phyloP scores from a whole-genome alignment of 2,113 vertebrate species.

The Lepus americanus region DNA sequence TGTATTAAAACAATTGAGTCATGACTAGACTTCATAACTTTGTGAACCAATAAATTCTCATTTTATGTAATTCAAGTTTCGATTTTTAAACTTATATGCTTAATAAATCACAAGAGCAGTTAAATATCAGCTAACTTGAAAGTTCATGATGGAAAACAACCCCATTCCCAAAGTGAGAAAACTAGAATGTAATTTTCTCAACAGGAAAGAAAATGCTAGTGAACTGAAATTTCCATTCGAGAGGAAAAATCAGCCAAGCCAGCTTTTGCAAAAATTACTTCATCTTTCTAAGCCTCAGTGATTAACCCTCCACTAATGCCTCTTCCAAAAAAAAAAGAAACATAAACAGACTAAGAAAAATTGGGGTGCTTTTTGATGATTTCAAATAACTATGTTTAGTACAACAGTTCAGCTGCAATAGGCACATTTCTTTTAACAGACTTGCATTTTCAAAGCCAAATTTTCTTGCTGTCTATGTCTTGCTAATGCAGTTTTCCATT shows the following conservation, averaged over 20 bases:
- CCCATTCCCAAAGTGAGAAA: not conserved
- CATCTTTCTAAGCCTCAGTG: not conserved
- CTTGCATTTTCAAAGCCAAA: slow-evolving; percentile 13
- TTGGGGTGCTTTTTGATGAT: not conserved
- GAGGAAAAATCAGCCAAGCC: slow-evolving; percentile 19
- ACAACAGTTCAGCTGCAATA: not conserved
- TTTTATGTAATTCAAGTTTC: not conserved
- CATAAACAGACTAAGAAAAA: slow-evolving; percentile 34
- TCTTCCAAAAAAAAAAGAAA: not conserved
- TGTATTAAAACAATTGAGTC: not conserved
- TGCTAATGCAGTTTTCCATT: slow-evolving; percentile 57
- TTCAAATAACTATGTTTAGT: slow-evolving; percentile 10
- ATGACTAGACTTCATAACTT: not conserved
- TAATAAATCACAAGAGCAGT: not conserved
- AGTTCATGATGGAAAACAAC: slow-evolving; percentile 9
- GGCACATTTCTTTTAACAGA: slow-evolving; percentile 23
- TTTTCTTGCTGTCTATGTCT: not conserved
- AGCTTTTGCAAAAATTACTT: slow-evolving; percentile 26
- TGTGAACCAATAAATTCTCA: not conserved
- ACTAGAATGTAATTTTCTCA: slow-evolving; percentile 30
- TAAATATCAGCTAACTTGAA: not conserved
- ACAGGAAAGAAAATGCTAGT: slow-evolving; percentile 31
- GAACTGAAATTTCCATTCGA: slow-evolving; percentile 39
- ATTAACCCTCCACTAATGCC: not conserved
- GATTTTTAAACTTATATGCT: not conserved